A percentile compares a stretch with the other conserved stretches of the same genome.
phyloP scores from a whole-genome alignment of 1,140 invertebrate species.

The Odontomachus brunneus region DNA sequence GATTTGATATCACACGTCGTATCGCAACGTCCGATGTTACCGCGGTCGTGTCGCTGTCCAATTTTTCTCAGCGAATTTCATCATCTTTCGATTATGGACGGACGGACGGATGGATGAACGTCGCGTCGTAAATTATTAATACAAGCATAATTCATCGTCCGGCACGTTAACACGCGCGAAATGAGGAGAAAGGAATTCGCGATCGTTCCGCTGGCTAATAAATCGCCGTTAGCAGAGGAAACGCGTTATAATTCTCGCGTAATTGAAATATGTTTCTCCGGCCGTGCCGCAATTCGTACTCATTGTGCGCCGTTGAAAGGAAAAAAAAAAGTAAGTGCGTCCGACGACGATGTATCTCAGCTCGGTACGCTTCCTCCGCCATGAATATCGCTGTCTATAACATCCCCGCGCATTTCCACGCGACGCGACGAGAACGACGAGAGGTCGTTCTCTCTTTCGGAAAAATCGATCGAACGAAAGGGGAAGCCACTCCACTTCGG shows the following conservation, averaged over 20 bases:
- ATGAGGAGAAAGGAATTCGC: constrained; percentile 42
- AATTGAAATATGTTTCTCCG: constrained; percentile 62
- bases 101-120: not conserved
- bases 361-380: constrained; percentile 6
- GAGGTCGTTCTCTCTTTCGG: too few species aligned
- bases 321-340: constrained; percentile 28
- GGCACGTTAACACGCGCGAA: constrained; percentile 41
- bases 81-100: constrained; percentile 35
- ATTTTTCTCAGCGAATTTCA: constrained; percentile 33
- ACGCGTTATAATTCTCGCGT: constrained; percentile 60
- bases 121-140: constrained; percentile 50
- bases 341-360: constrained; percentile 41
- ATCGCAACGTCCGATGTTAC: too few species aligned
- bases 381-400: constrained; percentile 46
- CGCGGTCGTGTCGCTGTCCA: not conserved
- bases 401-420: not conserved
- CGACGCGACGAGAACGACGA: too few species aligned
- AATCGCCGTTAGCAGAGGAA: constrained; percentile 53
- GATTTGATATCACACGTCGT: not conserved
- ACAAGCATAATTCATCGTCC: constrained; percentile 48
- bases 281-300: constrained; percentile 58
- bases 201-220: constrained; percentile 52
- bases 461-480: too few species aligned
- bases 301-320: constrained; percentile 43
- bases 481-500: too few species aligned